Conservation (phyloP, 2,113 vertebrate genomes). For the Perognathus longimembris region DNA sequence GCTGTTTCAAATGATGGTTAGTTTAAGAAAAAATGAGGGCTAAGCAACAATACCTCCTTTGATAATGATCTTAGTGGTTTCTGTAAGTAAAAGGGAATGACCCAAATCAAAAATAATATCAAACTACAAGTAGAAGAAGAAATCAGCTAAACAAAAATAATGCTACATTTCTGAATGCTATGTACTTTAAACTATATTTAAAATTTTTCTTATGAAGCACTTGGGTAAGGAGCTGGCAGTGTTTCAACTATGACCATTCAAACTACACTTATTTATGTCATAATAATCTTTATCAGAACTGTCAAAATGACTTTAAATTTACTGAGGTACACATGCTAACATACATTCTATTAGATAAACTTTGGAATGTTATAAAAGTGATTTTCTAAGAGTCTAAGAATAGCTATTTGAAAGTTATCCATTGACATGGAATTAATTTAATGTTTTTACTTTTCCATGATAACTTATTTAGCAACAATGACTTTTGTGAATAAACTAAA, state of each 20-base stretch:
- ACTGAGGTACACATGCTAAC: constrained; percentile 5
- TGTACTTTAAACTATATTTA: neutral
- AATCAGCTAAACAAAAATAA: constrained; percentile 30
- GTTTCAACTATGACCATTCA: neutral
- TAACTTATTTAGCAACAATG: neutral
- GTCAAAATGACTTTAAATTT: constrained; percentile 32
- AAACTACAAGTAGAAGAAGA: constrained; percentile 44
- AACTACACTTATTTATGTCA: neutral
- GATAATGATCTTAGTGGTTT: constrained; percentile 52
- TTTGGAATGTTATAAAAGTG: constrained; percentile 17
- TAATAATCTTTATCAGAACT: neutral
- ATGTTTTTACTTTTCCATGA: constrained; percentile 43
- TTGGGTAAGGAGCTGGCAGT: neutral
- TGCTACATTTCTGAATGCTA: neutral
- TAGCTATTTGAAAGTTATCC: neutral
- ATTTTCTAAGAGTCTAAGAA: constrained; percentile 11
- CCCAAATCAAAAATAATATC: constrained; percentile 53
- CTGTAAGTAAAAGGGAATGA: constrained; percentile 66
- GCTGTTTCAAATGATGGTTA: neutral
- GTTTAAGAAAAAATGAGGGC: constrained; percentile 36
- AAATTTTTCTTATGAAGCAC: constrained; percentile 25
- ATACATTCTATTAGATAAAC: constrained; percentile 24
- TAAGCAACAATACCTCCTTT: neutral
- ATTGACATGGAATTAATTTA: constrained; percentile 38
- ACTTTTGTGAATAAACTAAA: constrained; percentile 33